Base-by-base conservation (phyloP, 2,797 vertebrate genomes). In the Zonotrichia albicollis region DNA sequence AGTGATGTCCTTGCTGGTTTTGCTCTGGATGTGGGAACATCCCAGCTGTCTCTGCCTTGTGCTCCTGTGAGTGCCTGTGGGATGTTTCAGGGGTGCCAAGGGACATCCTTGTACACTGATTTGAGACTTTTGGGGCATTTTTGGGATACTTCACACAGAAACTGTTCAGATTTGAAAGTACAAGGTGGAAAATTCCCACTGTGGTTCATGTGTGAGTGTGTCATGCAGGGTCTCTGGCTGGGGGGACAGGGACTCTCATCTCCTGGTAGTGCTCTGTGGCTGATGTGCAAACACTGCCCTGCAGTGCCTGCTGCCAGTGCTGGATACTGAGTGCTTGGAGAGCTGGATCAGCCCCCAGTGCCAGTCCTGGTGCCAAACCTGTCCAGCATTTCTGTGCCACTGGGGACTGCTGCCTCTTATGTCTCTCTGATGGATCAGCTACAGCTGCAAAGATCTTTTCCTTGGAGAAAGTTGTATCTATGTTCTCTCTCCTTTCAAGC, bases 311-410 rank as follows among this genome's bases (percentile, higher is more conserved):
- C n/a, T 75, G 36, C 29, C 45, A 50, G 68, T 6, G 26, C 29
- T 88, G 45, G 61, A 29, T 16, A 13, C 4, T 2, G 36, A 64
- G 19, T 25, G 12, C 64, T 65, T 38, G 82, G 79, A 73, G 53
- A 51, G 21, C 36, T 51, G 58, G 30, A 36, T 48, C 27, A 80
- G 48, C 27, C 43, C 27, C 36, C 15, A 17, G 29, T 11, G 11
- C 26, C 55, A 45, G 13, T 20, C 29, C 60, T 46, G 4, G 45
- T 46, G 48, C 71, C 73, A 71, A 43, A 58, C 25, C 65, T 51
- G 43, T 12, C 61, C 2, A 6, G 42, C 0, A 1, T 48, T 75
- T n/a, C 45, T 40, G 48, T 29, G 30, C 27, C 38, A 13, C 0
- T 48, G n/a, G 71, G 22, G 38, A 40, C 36, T 64, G 57, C 53